A percentile compares a stretch with the other conserved stretches of the same genome.
Evolutionary conservation across 2,888 invertebrate genomes (phyloP).

Genomic region (Yponomeuta plumbellus): DNA sequence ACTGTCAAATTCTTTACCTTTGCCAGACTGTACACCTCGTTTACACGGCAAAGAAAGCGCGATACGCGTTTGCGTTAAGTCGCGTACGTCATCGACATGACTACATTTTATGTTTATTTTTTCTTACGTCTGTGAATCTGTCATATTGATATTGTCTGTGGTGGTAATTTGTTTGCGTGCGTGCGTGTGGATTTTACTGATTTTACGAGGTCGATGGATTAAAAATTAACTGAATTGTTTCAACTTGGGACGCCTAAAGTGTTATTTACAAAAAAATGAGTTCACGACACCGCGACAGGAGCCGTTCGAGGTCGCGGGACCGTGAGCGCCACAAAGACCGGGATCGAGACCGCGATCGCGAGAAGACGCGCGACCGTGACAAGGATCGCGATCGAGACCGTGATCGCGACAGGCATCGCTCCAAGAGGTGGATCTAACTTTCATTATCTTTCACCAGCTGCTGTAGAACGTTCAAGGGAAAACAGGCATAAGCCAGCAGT

Average conservation of each 20-base stretch:
- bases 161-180: background rate
- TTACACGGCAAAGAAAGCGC: too few species aligned
- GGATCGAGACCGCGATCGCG: conserved; percentile 39
- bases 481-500: background rate
- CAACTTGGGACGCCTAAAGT: background rate
- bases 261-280: conserved; percentile 50
- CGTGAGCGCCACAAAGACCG: conserved; percentile 53
- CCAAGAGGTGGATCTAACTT: conserved; percentile 59
- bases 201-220: too few species aligned
- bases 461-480: background rate
- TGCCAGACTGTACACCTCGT: too few species aligned
- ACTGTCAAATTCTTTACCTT: too few species aligned
- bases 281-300: conserved; percentile 72
- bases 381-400: conserved; percentile 53
- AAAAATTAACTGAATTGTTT: too few species aligned
- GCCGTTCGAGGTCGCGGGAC: conserved; percentile 60
- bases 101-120: too few species aligned
- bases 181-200: background rate
- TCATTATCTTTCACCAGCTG: conserved; percentile 19
- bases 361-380: conserved; percentile 55
- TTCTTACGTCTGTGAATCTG: too few species aligned
- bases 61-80: too few species aligned
- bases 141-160: too few species aligned
- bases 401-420: conserved; percentile 61
- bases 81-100: too few species aligned